These are phyloP conservation scores for Micromesistius poutassou DNA, from an alignment of 2,797 vertebrate species.

Conservation along the genomic window DNA sequence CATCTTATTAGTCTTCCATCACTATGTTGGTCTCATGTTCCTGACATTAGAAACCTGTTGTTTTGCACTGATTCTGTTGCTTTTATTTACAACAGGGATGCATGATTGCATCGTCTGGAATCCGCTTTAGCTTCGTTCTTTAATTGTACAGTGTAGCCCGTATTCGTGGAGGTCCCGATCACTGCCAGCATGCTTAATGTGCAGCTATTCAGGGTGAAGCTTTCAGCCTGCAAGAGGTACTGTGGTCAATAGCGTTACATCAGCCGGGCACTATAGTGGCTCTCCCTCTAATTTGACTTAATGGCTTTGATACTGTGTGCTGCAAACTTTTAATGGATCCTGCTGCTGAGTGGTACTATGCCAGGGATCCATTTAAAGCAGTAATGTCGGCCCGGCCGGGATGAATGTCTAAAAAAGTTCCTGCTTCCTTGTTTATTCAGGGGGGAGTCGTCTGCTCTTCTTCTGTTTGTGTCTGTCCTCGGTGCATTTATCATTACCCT, in stretches of 20 bases:
- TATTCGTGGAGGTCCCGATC: constrained; percentile 30
- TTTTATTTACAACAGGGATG: background rate
- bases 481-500: background rate
- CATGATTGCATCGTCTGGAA: constrained; percentile 6
- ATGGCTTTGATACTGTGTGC: constrained; percentile 47
- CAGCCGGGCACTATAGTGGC: constrained; percentile 33
- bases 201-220: constrained; percentile 30
- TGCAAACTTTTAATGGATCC: constrained; percentile 35
- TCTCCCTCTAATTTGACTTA: constrained; percentile 54
- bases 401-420: background rate
- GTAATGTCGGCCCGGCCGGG: background rate
- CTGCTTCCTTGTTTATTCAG: background rate
- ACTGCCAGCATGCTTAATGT: constrained; percentile 24
- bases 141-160: constrained; percentile 25
- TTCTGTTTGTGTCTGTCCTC: background rate
- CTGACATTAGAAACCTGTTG: background rate
- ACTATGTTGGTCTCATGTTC: background rate
- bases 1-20: constrained; percentile 12
- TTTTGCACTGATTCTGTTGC: background rate
- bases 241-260: constrained; percentile 45
- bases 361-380: constrained; percentile 16
- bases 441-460: background rate
- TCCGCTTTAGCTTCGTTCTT: constrained; percentile 4
- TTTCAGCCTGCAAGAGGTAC: constrained; percentile 28
- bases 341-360: constrained; percentile 25